These are phyloP conservation scores for Epinephelus cyanopodus DNA, from an alignment of 2,113 vertebrate species.

Conservation along the genomic window DNA sequence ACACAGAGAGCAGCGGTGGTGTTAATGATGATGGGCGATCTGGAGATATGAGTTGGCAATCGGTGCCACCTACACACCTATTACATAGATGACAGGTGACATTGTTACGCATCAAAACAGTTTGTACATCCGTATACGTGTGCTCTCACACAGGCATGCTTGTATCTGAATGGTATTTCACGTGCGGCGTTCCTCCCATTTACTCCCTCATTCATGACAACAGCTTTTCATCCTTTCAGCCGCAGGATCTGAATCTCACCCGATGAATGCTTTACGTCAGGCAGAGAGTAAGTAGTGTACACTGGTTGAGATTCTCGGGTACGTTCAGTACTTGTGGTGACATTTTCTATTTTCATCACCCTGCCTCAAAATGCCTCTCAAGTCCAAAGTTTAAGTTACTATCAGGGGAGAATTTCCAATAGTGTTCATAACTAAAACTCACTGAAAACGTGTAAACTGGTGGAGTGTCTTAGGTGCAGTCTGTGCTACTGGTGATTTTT, in stretches of 20 bases:
- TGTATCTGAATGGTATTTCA: not conserved
- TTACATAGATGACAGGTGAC: constrained; percentile 17
- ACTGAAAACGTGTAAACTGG: not conserved
- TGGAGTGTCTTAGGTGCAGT: too few relatives aligned
- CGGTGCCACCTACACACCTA: constrained; percentile 12
- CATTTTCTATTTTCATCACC: not conserved
- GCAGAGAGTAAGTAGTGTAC: not conserved
- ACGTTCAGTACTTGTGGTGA: constrained; percentile 2
- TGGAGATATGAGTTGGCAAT: not conserved
- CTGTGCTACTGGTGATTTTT: not conserved
- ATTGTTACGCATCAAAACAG: not conserved
- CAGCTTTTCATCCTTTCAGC: not conserved
- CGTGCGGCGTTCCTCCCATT: not conserved
- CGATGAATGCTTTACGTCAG: not conserved
- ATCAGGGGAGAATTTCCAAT: not conserved
- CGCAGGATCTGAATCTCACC: not conserved
- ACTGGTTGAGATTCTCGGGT: not conserved
- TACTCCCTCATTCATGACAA: not conserved
- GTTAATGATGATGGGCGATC: not conserved
- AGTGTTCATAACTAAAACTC: not conserved
- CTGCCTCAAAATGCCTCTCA: not conserved
- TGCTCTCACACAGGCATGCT: not conserved
- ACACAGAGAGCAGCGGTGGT: too few relatives aligned
- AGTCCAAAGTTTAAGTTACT: constrained; percentile 11
- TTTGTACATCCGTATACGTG: constrained; percentile 50